Conservation (phyloP, 2,797 vertebrate species). For the Tauraco hartlaubi region DNA sequence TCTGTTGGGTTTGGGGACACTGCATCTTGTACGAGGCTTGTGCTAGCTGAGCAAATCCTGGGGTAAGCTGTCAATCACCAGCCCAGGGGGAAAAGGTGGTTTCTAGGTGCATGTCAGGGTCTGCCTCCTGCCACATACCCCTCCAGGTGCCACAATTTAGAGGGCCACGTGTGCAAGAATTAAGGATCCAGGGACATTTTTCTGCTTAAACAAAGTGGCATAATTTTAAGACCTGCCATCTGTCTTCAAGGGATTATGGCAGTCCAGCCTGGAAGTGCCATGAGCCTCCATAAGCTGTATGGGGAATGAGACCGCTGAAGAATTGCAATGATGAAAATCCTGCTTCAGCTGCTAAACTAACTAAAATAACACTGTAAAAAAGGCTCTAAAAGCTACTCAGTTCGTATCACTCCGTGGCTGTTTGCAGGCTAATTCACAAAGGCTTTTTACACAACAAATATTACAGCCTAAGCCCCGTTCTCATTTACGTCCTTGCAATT, state of each 20-base stretch:
- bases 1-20: accelerated
- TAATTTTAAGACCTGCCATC: neutral
- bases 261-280: neutral
- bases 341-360: neutral
- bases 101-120: neutral
- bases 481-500: neutral
- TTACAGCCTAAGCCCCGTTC: neutral
- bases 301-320: neutral
- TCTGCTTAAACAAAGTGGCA: neutral
- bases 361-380: neutral
- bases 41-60: neutral
- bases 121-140: accelerated
- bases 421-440: neutral
- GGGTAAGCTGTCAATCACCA: neutral
- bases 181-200: neutral
- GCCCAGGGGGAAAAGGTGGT: neutral
- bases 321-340: neutral
- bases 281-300: neutral
- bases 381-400: neutral
- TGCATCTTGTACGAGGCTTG: neutral
- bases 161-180: neutral
- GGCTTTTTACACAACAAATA: neutral
- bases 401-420: neutral
- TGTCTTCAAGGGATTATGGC: neutral
- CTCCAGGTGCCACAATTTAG: neutral